These are phyloP conservation scores for Tichodroma muraria DNA, from an alignment of 2,113 vertebrate genomes.

Conservation along the genomic window DNA sequence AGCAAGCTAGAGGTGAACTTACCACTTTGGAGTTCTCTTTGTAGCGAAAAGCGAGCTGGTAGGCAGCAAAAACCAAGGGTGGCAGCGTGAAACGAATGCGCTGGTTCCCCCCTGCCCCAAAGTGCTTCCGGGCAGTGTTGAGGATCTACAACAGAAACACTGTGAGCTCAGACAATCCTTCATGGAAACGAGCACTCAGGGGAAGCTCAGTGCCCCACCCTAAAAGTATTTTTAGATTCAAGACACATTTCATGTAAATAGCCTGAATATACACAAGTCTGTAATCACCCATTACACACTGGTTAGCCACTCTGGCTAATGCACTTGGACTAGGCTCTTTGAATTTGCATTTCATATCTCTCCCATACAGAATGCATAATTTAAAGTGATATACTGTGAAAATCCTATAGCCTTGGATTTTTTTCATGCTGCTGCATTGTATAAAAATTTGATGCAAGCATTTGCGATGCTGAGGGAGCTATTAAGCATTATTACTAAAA, in stretches of 20 bases:
- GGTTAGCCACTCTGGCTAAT: neutral
- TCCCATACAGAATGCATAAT: neutral
- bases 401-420: neutral
- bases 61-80: constrained; percentile 92
- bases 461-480: neutral
- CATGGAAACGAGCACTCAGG: neutral
- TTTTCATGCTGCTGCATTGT: neutral
- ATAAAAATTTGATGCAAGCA: neutral
- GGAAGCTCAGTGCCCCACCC: neutral
- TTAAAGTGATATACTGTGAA: neutral
- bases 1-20: neutral
- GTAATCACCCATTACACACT: neutral
- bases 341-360: neutral
- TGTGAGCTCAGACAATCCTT: neutral
- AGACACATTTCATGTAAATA: neutral
- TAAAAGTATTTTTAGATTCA: neutral
- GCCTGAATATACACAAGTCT: neutral
- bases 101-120: constrained; percentile 95
- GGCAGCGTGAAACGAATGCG: constrained; percentile 94
- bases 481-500: neutral
- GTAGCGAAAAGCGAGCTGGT: constrained; percentile 96
- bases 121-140: constrained; percentile 96
- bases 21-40: constrained; percentile 93
- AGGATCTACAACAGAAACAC: constrained; percentile 78
- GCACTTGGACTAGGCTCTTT: neutral